Evolutionary conservation across 1,140 invertebrate genomes (phyloP).

Genomic region (Pogonomyrmex californicus): DNA sequence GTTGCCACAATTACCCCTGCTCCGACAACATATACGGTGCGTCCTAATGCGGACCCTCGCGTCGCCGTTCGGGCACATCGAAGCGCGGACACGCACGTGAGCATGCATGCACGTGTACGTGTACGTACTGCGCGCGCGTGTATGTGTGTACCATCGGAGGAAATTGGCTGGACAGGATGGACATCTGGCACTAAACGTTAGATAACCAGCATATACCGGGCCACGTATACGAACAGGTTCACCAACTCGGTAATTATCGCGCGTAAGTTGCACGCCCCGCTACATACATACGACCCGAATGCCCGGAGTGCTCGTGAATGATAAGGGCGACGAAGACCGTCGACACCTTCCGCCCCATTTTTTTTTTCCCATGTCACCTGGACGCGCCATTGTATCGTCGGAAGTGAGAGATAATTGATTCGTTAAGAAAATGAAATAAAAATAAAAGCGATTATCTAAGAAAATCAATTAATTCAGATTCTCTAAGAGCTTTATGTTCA

Average conservation of each 20-base stretch:
- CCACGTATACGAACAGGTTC: slow-evolving; percentile 77
- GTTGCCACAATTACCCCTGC: slow-evolving; percentile 79
- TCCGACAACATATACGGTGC: slow-evolving; percentile 64
- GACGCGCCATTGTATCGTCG: not conserved
- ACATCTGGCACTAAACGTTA: slow-evolving; percentile 83
- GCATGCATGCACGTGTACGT: not conserved
- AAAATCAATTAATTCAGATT: not conserved
- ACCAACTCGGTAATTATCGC: slow-evolving; percentile 78
- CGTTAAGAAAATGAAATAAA: not conserved
- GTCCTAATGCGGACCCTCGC: slow-evolving; percentile 71
- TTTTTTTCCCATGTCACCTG: slow-evolving; percentile 21
- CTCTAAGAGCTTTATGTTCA: too few relatives aligned
- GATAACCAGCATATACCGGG: slow-evolving; percentile 75
- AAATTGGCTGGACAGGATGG: slow-evolving; percentile 72
- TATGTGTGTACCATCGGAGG: slow-evolving; percentile 52
- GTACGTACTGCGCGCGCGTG: not conserved
- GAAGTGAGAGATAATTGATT: not conserved
- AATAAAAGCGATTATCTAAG: not conserved
- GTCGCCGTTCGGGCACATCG: slow-evolving; percentile 30
- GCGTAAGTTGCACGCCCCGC: slow-evolving; percentile 40
- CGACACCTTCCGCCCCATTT: slow-evolving; percentile 40
- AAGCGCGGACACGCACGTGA: slow-evolving; percentile 45
- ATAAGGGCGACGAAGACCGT: slow-evolving; percentile 46
- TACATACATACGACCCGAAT: slow-evolving; percentile 33
- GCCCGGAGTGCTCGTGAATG: slow-evolving; percentile 36